These are phyloP conservation scores for Theristicus caerulescens DNA, from an alignment of 2,113 vertebrate genomes.

Conservation along the genomic window DNA sequence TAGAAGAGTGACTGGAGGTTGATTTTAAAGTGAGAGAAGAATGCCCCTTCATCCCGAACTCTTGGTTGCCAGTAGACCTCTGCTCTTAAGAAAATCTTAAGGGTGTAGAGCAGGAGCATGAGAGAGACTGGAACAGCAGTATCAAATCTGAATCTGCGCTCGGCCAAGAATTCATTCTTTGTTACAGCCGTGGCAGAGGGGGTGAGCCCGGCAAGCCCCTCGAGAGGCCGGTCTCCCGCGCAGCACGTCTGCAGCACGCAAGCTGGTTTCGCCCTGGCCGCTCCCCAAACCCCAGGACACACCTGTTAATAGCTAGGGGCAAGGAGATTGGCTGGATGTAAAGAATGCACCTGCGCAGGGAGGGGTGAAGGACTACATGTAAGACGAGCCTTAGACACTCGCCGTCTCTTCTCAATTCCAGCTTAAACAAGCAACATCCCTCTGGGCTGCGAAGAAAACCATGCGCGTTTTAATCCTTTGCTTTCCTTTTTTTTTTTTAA, in stretches of 20 bases:
- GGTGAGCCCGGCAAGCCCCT: background rate
- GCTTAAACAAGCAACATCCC: constrained; percentile 77
- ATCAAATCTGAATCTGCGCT: background rate
- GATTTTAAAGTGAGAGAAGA: background rate
- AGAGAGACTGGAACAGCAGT: background rate
- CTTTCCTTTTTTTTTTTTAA: background rate
- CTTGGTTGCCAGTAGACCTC: background rate
- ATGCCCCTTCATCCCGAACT: background rate
- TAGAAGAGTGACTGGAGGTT: background rate
- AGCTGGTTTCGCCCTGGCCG: constrained; percentile 67
- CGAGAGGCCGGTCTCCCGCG: constrained; percentile 70
- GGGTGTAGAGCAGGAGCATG: background rate
- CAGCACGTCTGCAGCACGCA: constrained; percentile 74
- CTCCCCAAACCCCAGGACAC: constrained; percentile 83
- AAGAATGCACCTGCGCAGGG: constrained; percentile 94
- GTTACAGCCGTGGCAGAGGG: background rate
- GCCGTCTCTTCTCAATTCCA: constrained; percentile 85
- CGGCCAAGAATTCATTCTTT: background rate
- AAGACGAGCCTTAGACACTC: constrained; percentile 90
- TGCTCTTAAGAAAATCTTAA: background rate
- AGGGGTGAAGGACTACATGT: constrained; percentile 87
- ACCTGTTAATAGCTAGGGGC: constrained; percentile 85
- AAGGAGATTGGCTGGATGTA: constrained; percentile 84
- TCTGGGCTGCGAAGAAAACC: constrained; percentile 47
- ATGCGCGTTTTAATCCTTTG: background rate